Evolutionary conservation across 30 jellyfish, hydroid and myxozoan species (phyloP), one percentile per base, ranked within the genome.

Genomic region (Aurelia aurita complex sp. Pacific): DNA sequence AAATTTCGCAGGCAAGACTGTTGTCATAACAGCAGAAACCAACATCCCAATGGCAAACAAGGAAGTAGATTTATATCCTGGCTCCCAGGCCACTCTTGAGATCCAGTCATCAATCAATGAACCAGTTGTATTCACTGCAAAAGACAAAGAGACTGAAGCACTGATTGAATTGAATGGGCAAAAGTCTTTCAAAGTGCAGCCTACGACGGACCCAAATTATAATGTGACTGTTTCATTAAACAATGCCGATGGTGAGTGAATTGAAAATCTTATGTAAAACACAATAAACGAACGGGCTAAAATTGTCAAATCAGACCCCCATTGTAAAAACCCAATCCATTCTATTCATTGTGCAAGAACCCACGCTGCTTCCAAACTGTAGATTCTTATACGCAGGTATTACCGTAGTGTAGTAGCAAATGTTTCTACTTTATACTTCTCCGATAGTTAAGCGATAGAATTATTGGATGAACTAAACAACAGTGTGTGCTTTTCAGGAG

Each of bases 91-190:
- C 18, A 88, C 97, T n/a, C 80, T 89, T 43, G 88, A 94, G 36
- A 94, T 94, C 16, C 97, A 94, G 82, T 88, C 98, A 10, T 94
- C 98, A 9, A 94, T 84, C 83, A 79, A 94, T 67, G 98, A 94
- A 40, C 97, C 97, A 2, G 96, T 94, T 43, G 80, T 74, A 54
- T 94, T 94, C 81, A 40, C 98, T 51, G 98, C 98, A 18, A 94
- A 94, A 65, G 66, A 69, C n/a, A 85, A 89, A 15, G 91, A 82
- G 29, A 78, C 82, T 11, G 70, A 57, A 11, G 82, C 88, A 35
- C 68, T 40, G 64, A 86, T 90, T 35, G 85, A 70, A 46, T 65
- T 94, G 67, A 94, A 94, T 79, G 94, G 94, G 4, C 36, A 84
- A 71, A 80, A 76, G 34, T 73, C 97, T 11, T 77, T 88, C 64